Base-by-base conservation (phyloP, 23 tunicate species). In the Ascidia mentula region DNA sequence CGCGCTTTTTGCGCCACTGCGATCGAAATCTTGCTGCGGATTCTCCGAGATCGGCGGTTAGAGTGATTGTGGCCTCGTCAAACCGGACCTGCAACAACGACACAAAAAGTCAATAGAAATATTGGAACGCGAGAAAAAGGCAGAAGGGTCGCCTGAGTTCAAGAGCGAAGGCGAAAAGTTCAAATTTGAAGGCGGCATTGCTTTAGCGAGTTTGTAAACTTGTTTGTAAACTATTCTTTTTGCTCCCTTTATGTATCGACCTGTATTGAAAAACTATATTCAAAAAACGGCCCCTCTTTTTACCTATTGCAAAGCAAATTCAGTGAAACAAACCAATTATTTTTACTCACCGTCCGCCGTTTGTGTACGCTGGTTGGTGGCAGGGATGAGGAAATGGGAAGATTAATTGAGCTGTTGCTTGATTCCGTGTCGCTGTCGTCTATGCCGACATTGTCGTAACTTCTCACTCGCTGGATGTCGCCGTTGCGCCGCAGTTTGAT, bases 41-140 rank as follows among this genome's bases (percentile, higher is more conserved):
- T 76, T 91, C 97, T 31, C 97, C 97, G 35, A 91, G 35, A n/a
- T 91, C 97, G 32, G 97, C 97, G 72, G 97, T 85, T 12, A 73
- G 59, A 30, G 97, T 91, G 45, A 91, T 91, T 13, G 97, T 91
- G 20, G 90, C 70, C 69, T 91, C 97, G 78, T 91, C 97, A 40
- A 91, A 91, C 31, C 76, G 97, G 32, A 91, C 97, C 97, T 91
- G 46, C 73, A 80, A 59, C 34, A 78, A 45, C 24, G 1, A 15
- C 34, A 36, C 75, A n/a, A n/a, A n/a, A n/a, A n/a, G n/a, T n/a
- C 32, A 69, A 28, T 28, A 18, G 20, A 69, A 12, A 18, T 69
- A 69, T 31, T 9, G 12, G 73, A 28, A n/a, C n/a, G n/a, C n/a
- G n/a, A n/a, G n/a, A n/a, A n/a, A n/a, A n/a, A n/a, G n/a, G n/a